Conservation (phyloP, 2,797 vertebrate genomes). For the Parambassis ranga region DNA sequence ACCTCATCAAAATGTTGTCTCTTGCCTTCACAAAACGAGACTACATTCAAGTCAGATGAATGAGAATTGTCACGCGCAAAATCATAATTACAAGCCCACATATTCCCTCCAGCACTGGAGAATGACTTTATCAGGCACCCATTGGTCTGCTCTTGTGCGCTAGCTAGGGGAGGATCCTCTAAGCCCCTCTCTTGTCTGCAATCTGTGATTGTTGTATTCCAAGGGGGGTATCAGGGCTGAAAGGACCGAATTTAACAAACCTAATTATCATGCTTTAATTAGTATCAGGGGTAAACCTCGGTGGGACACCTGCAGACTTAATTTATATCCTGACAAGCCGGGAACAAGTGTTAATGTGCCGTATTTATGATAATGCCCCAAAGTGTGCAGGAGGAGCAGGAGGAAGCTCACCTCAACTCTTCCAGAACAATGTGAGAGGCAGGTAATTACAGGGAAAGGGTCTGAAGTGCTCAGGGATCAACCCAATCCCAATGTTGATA, state of each 20-base stretch:
- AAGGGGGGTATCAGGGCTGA: constrained; percentile 74
- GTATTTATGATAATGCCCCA: constrained; percentile 99
- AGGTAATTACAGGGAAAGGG: constrained; percentile 80
- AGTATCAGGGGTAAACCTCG: constrained; percentile 99
- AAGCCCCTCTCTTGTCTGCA: constrained; percentile 79
- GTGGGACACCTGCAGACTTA: constrained; percentile 99
- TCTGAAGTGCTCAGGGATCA: constrained; percentile 66
- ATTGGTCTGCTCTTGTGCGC: constrained; percentile 64
- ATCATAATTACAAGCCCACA: constrained; percentile 78
- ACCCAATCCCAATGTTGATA: constrained; percentile 53
- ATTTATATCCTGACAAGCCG: constrained; percentile 99
- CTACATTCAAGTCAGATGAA: constrained; percentile 79
- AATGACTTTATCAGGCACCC: constrained; percentile 74
- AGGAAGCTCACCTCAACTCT: constrained; percentile 79
- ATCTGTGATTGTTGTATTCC: constrained; percentile 83
- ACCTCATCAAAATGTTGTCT: constrained; percentile 80
- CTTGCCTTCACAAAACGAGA: constrained; percentile 65
- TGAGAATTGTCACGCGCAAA: constrained; percentile 78
- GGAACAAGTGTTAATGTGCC: constrained; percentile 99
- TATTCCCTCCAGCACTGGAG: constrained; percentile 68
- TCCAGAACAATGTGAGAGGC: constrained; percentile 75
- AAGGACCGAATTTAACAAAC: constrained; percentile 97
- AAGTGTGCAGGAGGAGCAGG: constrained; percentile 78
- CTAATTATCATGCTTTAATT: constrained; percentile 99
- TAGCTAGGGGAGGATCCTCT: constrained; percentile 69